Evolutionary conservation across 64 coral and sea anemone genomes (phyloP).

Genomic region (Montipora foliosa): DNA sequence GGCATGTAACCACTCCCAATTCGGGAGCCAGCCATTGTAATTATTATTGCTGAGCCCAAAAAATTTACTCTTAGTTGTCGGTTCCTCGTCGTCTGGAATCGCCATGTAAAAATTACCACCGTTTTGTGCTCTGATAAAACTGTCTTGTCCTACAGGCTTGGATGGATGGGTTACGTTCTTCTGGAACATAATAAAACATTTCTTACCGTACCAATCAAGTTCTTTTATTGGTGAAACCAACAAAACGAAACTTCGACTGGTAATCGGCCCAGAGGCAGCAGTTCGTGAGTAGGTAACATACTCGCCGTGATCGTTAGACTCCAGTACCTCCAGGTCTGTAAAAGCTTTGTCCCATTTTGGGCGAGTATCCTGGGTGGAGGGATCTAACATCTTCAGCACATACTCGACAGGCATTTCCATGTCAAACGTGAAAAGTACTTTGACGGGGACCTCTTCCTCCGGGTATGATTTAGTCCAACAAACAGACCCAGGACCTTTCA

Average conservation of each 20-base stretch:
- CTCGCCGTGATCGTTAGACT: slow-evolving; percentile 19
- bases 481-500: slow-evolving; percentile 13
- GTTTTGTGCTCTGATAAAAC: slow-evolving; percentile 28
- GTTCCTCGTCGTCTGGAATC: slow-evolving; percentile 5
- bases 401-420: slow-evolving; percentile 41
- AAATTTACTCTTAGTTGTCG: neutral
- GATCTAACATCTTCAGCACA: neutral
- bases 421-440: slow-evolving; percentile 12
- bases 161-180: slow-evolving; percentile 39
- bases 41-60: slow-evolving; percentile 55
- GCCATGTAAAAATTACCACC: slow-evolving; percentile 55
- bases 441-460: slow-evolving; percentile 42
- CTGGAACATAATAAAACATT: neutral
- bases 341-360: slow-evolving; percentile 39
- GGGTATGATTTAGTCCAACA: slow-evolving; percentile 42
- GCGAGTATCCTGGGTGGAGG: neutral
- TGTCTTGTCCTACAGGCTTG: slow-evolving; percentile 24
- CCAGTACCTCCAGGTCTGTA: slow-evolving; percentile 20
- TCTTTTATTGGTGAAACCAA: slow-evolving; percentile 1
- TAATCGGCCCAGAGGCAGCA: neutral
- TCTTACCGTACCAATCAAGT: slow-evolving; percentile 29
- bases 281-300: neutral
- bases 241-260: slow-evolving; percentile 44
- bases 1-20: neutral
- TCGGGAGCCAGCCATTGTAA: slow-evolving; percentile 50